Evolutionary conservation across 2,888 invertebrate species (phyloP).

Genomic region (Hypomecis punctinalis): DNA sequence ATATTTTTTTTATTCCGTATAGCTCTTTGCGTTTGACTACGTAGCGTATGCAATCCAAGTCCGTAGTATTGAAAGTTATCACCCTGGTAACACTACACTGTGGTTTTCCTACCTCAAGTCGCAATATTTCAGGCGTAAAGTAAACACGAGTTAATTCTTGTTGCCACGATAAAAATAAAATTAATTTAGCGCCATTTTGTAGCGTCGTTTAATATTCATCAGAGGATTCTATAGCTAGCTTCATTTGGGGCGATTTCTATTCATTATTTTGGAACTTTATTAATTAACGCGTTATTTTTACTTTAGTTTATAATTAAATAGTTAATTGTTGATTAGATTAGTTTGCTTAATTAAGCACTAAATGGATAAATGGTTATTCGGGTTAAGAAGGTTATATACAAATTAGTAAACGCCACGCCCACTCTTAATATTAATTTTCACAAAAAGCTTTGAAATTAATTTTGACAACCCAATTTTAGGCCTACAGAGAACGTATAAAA

Average conservation of each 20-base stretch:
- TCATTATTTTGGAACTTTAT: slow-evolving; percentile 15
- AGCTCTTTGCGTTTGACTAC: too few relatives aligned
- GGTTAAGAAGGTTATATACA: not conserved
- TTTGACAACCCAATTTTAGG: too few relatives aligned
- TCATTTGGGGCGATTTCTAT: slow-evolving; percentile 14
- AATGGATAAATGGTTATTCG: not conserved
- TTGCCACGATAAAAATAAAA: slow-evolving; percentile 23
- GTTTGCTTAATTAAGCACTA: not conserved
- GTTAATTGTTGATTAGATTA: slow-evolving; percentile 2
- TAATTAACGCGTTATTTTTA: slow-evolving; percentile 6
- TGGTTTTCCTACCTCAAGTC: slow-evolving; percentile 37
- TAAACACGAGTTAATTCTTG: slow-evolving; percentile 45
- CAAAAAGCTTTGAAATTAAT: too few relatives aligned
- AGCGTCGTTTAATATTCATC: slow-evolving; percentile 34
- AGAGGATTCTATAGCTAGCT: slow-evolving; percentile 7
- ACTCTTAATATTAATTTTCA: too few relatives aligned
- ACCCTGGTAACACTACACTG: slow-evolving; percentile 1
- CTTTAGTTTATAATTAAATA: not conserved
- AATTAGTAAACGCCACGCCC: too few relatives aligned
- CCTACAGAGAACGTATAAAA: too few relatives aligned
- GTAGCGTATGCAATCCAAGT: too few relatives aligned
- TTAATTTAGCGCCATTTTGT: slow-evolving; percentile 43
- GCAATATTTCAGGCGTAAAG: slow-evolving; percentile 46
- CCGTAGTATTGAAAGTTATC: not conserved
- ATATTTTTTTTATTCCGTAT: too few relatives aligned